Percentiles rank a stretch among this genome's conserved stretches.
Evolutionary conservation across 2,113 vertebrate species (phyloP).

Genomic region (Pagrus major): DNA sequence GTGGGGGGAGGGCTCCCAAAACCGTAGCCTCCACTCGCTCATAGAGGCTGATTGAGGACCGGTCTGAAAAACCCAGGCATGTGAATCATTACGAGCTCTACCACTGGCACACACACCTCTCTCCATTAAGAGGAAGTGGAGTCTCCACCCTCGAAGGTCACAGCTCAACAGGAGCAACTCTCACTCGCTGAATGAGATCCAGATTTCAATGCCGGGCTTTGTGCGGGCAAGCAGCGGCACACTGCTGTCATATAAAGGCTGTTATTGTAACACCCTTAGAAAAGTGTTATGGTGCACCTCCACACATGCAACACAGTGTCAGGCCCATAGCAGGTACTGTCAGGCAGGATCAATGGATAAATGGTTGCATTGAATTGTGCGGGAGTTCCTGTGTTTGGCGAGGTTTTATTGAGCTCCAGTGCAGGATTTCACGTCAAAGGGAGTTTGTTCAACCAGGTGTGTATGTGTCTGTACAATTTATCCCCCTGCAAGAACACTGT

Average conservation of each 20-base stretch:
- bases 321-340: constrained; percentile 41
- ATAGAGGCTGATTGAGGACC: constrained; percentile 36
- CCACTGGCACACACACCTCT: constrained; percentile 45
- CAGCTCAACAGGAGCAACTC: constrained; percentile 64
- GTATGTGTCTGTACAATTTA: constrained; percentile 14
- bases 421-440: constrained; percentile 26
- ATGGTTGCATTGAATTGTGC: constrained; percentile 63
- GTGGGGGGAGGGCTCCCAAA: constrained; percentile 5
- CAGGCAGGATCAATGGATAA: constrained; percentile 65
- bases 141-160: constrained; percentile 74
- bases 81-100: constrained; percentile 56
- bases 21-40: constrained; percentile 23
- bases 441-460: constrained; percentile 33
- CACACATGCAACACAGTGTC: constrained; percentile 51
- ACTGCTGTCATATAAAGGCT: constrained; percentile 65
- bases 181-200: constrained; percentile 68
- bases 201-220: constrained; percentile 75
- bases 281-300: constrained; percentile 69
- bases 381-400: constrained; percentile 35
- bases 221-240: constrained; percentile 49
- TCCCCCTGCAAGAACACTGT: not conserved
- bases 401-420: constrained; percentile 42
- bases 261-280: constrained; percentile 72
- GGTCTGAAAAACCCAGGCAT: constrained; percentile 42
- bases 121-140: constrained; percentile 67